Conservation (phyloP, 2,113 vertebrate genomes). For the Sterna hirundo region DNA sequence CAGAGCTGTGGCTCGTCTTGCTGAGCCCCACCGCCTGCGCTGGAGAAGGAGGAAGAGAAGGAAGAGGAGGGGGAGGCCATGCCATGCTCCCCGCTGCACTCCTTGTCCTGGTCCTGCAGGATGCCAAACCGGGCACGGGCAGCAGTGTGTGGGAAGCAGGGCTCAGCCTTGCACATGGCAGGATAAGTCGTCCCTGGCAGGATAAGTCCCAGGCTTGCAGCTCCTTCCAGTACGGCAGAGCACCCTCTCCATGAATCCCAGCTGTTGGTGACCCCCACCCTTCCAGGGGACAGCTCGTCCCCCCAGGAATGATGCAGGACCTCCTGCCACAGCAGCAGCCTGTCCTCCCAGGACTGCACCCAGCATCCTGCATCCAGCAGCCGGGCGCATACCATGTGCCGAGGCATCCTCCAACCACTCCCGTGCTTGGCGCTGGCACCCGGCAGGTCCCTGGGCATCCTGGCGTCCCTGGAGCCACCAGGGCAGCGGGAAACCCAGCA, state of each 20-base stretch:
- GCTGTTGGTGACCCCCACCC: background rate
- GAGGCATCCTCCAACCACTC: accelerated
- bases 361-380: accelerated
- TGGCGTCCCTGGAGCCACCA: background rate
- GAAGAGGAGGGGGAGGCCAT: background rate
- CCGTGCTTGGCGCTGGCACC: too few species aligned
- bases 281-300: background rate
- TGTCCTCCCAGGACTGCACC: too few species aligned
- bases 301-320: accelerated
- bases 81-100: background rate
- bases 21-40: accelerated
- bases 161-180: accelerated
- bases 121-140: accelerated
- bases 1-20: background rate
- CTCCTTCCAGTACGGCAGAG: background rate
- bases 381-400: accelerated
- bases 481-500: accelerated
- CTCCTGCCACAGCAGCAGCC: background rate
- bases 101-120: background rate
- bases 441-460: accelerated
- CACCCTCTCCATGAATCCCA: background rate
- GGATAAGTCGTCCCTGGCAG: background rate
- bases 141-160: accelerated
- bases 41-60: background rate
- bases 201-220: background rate